Percentiles rank a stretch among this genome's conserved stretches.
Conservation (phyloP, 2,797 vertebrate genomes). For the Falco naumanni region DNA sequence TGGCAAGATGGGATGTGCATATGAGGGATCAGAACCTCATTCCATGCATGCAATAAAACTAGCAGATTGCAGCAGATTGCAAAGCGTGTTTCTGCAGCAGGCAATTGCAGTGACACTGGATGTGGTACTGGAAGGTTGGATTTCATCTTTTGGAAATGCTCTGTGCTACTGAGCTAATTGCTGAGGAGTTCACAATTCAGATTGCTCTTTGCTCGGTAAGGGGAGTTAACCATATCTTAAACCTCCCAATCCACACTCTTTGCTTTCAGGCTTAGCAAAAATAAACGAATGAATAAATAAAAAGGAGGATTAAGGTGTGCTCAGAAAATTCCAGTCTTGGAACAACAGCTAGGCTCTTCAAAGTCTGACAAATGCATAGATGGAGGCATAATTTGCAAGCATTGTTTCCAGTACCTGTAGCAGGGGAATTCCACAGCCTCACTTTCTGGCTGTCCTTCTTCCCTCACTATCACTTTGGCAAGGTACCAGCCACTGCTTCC, state of each 20-base stretch:
- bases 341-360: neutral
- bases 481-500: constrained; percentile 95
- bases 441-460: constrained; percentile 92
- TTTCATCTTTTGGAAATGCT: neutral
- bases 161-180: neutral
- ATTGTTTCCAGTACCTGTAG: constrained; percentile 81
- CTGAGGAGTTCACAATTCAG: neutral
- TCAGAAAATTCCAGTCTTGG: constrained; percentile 19
- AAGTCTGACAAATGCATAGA: neutral
- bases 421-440: constrained; percentile 91
- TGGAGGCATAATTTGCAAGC: neutral
- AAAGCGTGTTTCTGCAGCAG: neutral
- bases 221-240: neutral
- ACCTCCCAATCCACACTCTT: constrained; percentile 44
- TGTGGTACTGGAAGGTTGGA: constrained; percentile 2
- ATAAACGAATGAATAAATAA: neutral
- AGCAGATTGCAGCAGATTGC: neutral
- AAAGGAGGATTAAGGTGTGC: constrained; percentile 72
- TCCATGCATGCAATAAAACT: neutral
- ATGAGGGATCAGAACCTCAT: neutral
- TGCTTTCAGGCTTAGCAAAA: constrained; percentile 29
- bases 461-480: constrained; percentile 93
- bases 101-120: neutral
- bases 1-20: constrained; percentile 28
- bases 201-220: neutral